phyloP scores from a whole-genome alignment of 2,113 vertebrate genomes.

The Phocoena phocoena region DNA sequence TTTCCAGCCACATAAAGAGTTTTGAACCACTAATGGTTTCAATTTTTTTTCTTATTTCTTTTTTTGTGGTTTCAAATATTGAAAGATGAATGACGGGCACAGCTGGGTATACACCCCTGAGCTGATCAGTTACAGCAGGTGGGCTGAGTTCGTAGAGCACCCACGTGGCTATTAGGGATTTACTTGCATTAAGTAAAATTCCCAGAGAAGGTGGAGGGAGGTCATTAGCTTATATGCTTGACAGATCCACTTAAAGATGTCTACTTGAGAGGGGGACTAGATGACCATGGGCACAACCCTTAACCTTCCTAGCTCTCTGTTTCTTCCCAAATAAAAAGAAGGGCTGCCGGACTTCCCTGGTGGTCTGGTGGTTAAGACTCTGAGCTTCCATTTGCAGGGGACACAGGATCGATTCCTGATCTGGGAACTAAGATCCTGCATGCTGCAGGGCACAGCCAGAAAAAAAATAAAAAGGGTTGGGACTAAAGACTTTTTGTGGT shows the following conservation, averaged over 20 bases:
- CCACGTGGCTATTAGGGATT: neutral
- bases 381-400: no score
- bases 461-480: neutral
- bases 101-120: neutral
- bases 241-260: neutral
- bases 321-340: neutral
- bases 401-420: no score
- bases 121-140: neutral
- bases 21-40: neutral
- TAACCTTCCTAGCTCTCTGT: neutral
- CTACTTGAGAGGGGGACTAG: neutral
- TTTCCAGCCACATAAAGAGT: neutral
- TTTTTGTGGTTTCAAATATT: neutral
- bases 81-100: neutral
- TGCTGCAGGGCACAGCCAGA: accelerated
- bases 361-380: no score
- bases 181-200: neutral
- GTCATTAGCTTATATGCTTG: neutral
- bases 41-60: neutral
- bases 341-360: no score
- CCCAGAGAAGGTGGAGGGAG: neutral
- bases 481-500: neutral
- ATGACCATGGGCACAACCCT: neutral
- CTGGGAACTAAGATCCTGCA: no score
- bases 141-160: neutral